phyloP scores from a whole-genome alignment of 2,888 invertebrate genomes.

The Deilephila elpenor region DNA sequence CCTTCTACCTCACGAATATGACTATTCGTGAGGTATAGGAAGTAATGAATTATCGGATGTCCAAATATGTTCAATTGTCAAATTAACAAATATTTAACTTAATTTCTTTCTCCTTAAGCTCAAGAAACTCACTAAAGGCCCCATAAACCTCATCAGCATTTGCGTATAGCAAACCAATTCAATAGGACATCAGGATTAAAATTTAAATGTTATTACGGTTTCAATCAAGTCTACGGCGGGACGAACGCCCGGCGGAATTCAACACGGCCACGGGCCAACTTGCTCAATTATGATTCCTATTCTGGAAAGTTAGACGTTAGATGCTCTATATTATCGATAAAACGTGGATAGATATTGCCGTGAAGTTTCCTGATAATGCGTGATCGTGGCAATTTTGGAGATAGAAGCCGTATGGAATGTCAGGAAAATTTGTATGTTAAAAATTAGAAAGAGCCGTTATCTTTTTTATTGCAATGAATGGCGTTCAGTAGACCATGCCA shows the following conservation, averaged over 20 bases:
- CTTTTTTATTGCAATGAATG: too few species aligned
- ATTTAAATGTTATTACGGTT: constrained; percentile 27
- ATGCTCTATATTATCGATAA: constrained; percentile 27
- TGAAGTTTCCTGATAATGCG: constrained; percentile 7
- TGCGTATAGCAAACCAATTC: not conserved
- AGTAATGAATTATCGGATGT: too few species aligned
- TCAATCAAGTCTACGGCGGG: constrained; percentile 38
- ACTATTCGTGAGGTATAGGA: too few species aligned
- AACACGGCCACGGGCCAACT: constrained; percentile 40
- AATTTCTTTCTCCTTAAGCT: too few species aligned
- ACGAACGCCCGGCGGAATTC: constrained; percentile 33
- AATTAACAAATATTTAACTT: too few species aligned
- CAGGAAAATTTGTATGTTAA: not conserved
- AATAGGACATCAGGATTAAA: not conserved
- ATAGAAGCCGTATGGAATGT: not conserved
- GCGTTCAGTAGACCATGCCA: too few species aligned
- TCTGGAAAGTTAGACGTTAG: constrained; percentile 32
- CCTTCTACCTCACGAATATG: too few species aligned
- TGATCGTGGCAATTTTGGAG: not conserved
- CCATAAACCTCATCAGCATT: not conserved
- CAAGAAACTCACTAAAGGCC: not conserved
- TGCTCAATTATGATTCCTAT: constrained; percentile 46
- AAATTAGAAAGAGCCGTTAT: not conserved
- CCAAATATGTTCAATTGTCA: too few species aligned
- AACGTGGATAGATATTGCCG: constrained; percentile 18